These are phyloP conservation scores for Bellardia bayeri DNA, from an alignment of 2,888 invertebrate species.

Conservation along the genomic window DNA sequence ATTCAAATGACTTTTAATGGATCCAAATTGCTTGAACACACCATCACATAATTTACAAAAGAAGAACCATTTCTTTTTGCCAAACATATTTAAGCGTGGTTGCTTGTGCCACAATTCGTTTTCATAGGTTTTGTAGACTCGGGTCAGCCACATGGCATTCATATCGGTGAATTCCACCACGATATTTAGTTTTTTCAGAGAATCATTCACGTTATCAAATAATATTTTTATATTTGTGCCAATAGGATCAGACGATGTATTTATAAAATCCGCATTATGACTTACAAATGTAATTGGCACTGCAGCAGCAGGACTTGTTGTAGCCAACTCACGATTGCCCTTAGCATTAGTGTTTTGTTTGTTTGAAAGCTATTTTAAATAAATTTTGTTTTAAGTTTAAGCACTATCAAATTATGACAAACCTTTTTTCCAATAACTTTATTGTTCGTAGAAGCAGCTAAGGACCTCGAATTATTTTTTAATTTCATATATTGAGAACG, in stretches of 20 bases:
- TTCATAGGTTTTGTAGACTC: slow-evolving; percentile 56
- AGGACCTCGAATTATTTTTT: background rate
- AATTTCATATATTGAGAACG: slow-evolving; percentile 59
- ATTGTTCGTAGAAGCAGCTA: background rate
- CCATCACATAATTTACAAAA: slow-evolving; percentile 49
- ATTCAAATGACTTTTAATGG: slow-evolving; percentile 58
- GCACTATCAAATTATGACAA: background rate
- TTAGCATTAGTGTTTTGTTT: background rate
- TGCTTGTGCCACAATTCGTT: slow-evolving; percentile 59
- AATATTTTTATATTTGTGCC: slow-evolving; percentile 29
- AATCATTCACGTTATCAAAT: slow-evolving; percentile 30
- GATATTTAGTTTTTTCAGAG: slow-evolving; percentile 46
- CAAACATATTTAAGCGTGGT: background rate
- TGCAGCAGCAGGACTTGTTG: background rate
- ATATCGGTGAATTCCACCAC: slow-evolving; percentile 43
- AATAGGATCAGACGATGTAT: background rate
- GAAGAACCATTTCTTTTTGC: slow-evolving; percentile 36
- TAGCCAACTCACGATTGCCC: background rate
- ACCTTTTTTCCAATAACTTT: background rate
- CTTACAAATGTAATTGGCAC: background rate
- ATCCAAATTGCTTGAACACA: background rate
- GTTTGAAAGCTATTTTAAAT: background rate
- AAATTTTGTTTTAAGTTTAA: background rate
- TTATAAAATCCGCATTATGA: background rate
- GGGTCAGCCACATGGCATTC: slow-evolving; percentile 42